Evolutionary conservation across 2,888 invertebrate genomes (phyloP), one percentile per base, ranked within the genome.

Genomic region (Euzetes globulus): DNA sequence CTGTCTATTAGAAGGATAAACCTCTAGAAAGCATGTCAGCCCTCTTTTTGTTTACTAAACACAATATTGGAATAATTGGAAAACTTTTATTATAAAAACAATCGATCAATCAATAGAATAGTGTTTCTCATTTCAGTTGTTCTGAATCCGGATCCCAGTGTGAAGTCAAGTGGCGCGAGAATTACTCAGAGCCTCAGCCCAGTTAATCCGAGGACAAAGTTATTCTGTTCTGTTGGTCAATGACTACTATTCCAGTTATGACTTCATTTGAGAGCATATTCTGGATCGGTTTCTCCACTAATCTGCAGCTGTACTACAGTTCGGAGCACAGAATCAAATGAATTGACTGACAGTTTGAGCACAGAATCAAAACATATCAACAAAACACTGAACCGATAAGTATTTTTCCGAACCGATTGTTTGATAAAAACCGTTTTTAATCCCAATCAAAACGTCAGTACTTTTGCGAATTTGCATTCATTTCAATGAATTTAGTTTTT

Each of bases 101-200:
- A 11, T 22, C 22, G n/a, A 22, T 11, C 22, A 55, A 55, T 55
- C 55, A 55, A 55, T 7, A 13, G 13, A 55, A 55, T 1, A 50
- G n/a, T 19, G n/a, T 6, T 50, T 47, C 41, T 41, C 50, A 50
- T 19, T 50, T 50, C 50, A 50, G 50, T 50, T 25, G 50, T 50
- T 25, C 33, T 63, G 33, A 63, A 29, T 63, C 22, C 63, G 15
- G 17, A 37, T n/a, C 63, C 11, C 33, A 33, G 63, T 63, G 37
- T 63, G 63, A 63, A 63, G 63, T 63, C 63, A 63, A 63, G 63
- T 63, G 63, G 29, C 33, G 63, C n/a, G 58, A 58, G 52, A 22
- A 41, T 41, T 9, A 50, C n/a, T 50, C 13, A 55, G 55, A 55
- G 55, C 25, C 11, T 13, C 25, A 22, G 11, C 13, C 25, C 1